phyloP scores from a whole-genome alignment of 2,888 invertebrate species.

The Meandrusa payeni region DNA sequence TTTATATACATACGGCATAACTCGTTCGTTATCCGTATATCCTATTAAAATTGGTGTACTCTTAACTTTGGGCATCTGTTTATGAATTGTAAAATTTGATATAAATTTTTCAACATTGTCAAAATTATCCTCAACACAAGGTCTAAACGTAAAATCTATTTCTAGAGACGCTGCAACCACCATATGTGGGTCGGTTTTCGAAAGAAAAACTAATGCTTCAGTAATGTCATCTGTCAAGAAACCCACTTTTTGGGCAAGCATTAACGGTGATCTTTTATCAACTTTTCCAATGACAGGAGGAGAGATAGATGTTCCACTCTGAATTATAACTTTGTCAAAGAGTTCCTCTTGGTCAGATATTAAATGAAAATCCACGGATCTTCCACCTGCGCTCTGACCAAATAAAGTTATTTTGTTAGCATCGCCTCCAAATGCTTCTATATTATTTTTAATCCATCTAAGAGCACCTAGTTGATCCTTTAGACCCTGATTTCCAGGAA shows the following conservation, averaged over 20 bases:
- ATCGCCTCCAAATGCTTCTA: slow-evolving; percentile 54
- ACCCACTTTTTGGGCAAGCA: slow-evolving; percentile 42
- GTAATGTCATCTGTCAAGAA: slow-evolving; percentile 31
- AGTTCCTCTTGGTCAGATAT: slow-evolving; percentile 40
- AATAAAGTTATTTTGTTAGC: slow-evolving; percentile 44
- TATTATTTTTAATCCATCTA: slow-evolving; percentile 51
- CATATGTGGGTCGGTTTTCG: slow-evolving; percentile 31
- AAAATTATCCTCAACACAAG: slow-evolving; percentile 49
- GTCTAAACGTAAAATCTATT: slow-evolving; percentile 35
- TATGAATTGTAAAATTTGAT: slow-evolving; percentile 39
- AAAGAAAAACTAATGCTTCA: slow-evolving; percentile 41
- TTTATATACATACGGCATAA: slow-evolving; percentile 27
- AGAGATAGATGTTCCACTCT: slow-evolving; percentile 44
- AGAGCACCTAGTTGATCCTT: slow-evolving; percentile 53
- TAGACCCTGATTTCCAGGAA: slow-evolving; percentile 55
- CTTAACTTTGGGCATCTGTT: slow-evolving; percentile 39
- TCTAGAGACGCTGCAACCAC: slow-evolving; percentile 37
- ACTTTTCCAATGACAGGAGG: slow-evolving; percentile 36
- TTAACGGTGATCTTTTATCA: slow-evolving; percentile 37
- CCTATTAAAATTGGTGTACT: slow-evolving; percentile 47
- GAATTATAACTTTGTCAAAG: slow-evolving; percentile 45
- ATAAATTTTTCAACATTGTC: slow-evolving; percentile 44
- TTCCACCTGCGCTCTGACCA: slow-evolving; percentile 49
- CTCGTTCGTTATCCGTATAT: slow-evolving; percentile 44
- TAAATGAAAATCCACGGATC: slow-evolving; percentile 48